A percentile compares a stretch with the other conserved stretches of the same genome.
Evolutionary conservation across 2,113 vertebrate species (phyloP).

Genomic region (Ceyx cyanopectus): DNA sequence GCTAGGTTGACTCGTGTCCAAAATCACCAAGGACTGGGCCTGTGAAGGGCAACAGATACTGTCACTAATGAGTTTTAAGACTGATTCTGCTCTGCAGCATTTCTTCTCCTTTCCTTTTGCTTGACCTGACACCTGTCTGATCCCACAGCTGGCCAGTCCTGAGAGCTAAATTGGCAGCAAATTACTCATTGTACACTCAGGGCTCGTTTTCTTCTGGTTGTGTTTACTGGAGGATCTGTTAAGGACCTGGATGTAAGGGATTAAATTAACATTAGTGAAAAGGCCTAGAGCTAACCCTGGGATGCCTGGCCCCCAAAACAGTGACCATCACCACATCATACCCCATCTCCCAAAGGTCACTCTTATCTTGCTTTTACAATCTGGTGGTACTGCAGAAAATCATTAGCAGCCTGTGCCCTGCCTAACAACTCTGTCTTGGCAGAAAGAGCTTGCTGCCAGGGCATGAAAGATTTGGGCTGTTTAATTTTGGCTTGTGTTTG

Average conservation of each 20-base stretch:
- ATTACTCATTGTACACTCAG: not conserved
- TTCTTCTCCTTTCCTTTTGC: not conserved
- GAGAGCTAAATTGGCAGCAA: not conserved
- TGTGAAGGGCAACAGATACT: not conserved
- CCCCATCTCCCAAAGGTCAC: not conserved
- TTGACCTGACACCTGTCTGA: not conserved
- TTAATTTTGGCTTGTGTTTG: not conserved
- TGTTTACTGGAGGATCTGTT: not conserved
- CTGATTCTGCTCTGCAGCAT: not conserved
- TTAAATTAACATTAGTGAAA: not conserved
- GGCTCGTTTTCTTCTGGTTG: not conserved
- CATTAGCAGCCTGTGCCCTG: not conserved
- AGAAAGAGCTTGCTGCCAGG: not conserved
- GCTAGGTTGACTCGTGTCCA: not conserved
- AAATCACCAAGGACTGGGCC: not conserved
- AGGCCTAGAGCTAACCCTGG: not conserved
- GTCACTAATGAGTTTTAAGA: not conserved
- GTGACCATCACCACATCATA: fast-evolving
- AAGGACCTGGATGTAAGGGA: not conserved
- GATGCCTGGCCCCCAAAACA: not conserved
- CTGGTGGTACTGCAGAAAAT: not conserved
- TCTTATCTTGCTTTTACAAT: not conserved
- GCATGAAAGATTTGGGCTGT: not conserved
- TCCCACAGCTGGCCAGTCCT: not conserved
- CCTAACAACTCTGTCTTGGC: not conserved